These are phyloP conservation scores for Heliconius nattereri DNA, from an alignment of 1,140 invertebrate genomes.

Conservation along the genomic window DNA sequence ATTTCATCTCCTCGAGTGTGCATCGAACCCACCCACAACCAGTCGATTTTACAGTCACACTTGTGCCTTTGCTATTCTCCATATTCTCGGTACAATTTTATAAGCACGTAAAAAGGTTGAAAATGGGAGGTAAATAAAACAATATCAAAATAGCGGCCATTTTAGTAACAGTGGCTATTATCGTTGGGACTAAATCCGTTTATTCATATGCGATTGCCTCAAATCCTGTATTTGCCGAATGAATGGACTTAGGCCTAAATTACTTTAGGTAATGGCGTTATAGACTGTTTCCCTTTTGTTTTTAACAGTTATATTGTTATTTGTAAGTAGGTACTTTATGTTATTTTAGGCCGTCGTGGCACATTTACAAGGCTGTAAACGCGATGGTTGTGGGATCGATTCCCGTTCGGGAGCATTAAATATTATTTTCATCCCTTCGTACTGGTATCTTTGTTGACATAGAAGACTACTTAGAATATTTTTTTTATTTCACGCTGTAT, in stretches of 20 bases:
- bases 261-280: constrained; percentile 11
- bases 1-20: no score
- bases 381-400: no score
- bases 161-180: constrained; percentile 16
- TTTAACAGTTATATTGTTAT: not conserved
- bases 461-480: no score
- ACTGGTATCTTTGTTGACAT: no score
- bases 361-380: no score
- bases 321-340: not conserved
- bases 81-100: not conserved
- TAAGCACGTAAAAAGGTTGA: not conserved
- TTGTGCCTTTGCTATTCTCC: not conserved
- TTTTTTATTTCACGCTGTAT: no score
- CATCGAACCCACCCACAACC: no score
- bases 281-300: not conserved
- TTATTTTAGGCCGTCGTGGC: no score
- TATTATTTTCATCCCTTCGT: no score
- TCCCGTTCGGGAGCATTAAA: no score
- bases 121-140: constrained; percentile 22
- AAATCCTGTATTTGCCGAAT: not conserved
- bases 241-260: constrained; percentile 10
- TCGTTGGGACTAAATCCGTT: constrained; percentile 24
- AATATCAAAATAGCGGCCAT: constrained; percentile 22
- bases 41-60: no score
- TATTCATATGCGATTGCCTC: constrained; percentile 21